These are phyloP conservation scores for Apodemus sylvaticus DNA, from an alignment of 2,113 vertebrate genomes.

Conservation along the genomic window DNA sequence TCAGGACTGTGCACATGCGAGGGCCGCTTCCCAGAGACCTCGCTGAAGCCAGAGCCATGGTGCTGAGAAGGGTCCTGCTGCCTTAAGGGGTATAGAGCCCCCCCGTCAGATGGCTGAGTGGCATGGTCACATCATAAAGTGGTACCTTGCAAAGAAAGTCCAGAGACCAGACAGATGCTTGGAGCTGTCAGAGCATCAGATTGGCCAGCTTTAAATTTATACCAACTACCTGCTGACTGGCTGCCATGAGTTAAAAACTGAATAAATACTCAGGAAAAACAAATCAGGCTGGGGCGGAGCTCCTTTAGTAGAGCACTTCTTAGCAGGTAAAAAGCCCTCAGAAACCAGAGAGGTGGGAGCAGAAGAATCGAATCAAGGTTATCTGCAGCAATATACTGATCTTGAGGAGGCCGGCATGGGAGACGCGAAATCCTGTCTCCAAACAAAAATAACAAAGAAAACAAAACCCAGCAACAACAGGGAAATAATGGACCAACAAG, in stretches of 20 bases:
- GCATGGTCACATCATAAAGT: no score
- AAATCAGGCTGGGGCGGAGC: no score
- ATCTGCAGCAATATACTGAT: neutral
- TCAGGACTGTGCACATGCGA: neutral
- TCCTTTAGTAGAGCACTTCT: neutral
- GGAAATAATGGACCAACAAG: neutral
- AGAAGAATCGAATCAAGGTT: neutral
- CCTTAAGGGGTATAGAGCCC: neutral
- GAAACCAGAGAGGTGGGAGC: neutral
- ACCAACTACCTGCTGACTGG: neutral
- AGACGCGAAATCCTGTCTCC: neutral
- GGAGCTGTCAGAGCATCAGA: neutral
- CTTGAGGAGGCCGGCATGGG: no score
- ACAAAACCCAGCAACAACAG: neutral
- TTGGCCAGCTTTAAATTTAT: neutral
- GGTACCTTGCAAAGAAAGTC: conserved; percentile 7
- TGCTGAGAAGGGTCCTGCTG: neutral
- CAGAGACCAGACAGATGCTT: neutral
- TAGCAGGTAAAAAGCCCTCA: neutral
- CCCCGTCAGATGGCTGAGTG: neutral
- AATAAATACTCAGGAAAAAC: neutral
- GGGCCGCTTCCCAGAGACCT: neutral
- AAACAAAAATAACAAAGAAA: neutral
- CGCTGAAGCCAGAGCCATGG: neutral
- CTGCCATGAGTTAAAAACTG: neutral